Percentiles rank a stretch among this genome's conserved stretches.
These are phyloP conservation scores for Melinopterus prodromus DNA, from an alignment of 2,888 invertebrate species.

Conservation along the genomic window DNA sequence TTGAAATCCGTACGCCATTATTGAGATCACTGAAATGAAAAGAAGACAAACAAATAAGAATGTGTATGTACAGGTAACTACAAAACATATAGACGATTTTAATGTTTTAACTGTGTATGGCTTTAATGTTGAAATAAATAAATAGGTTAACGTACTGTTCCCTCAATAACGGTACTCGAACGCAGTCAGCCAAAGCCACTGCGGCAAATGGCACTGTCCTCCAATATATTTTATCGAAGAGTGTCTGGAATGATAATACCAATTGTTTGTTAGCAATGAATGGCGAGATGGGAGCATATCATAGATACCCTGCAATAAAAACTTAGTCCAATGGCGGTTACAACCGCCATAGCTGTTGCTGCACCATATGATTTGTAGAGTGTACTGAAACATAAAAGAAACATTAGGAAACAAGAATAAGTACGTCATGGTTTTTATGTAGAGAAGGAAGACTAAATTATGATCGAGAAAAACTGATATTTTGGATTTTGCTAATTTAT, in stretches of 20 bases:
- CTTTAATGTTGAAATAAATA: constrained; percentile 68
- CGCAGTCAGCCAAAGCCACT: constrained; percentile 95
- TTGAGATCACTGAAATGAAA: constrained; percentile 52
- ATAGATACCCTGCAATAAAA: constrained; percentile 72
- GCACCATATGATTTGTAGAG: constrained; percentile 85
- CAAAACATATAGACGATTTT: too few species aligned
- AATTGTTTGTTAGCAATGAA: background rate
- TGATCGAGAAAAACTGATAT: too few species aligned
- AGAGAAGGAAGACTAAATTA: too few species aligned
- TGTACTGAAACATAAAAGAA: constrained; percentile 65
- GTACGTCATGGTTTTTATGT: too few species aligned
- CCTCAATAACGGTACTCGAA: constrained; percentile 99
- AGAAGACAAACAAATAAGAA: constrained; percentile 53
- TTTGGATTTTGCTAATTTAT: too few species aligned
- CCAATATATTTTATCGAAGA: constrained; percentile 76
- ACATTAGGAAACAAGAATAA: too few species aligned
- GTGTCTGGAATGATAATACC: constrained; percentile 61
- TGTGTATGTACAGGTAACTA: too few species aligned
- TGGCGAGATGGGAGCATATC: background rate
- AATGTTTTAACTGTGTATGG: too few species aligned
- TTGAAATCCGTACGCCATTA: constrained; percentile 81
- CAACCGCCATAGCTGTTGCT: constrained; percentile 93
- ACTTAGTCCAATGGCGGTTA: constrained; percentile 91
- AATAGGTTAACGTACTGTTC: constrained; percentile 68
- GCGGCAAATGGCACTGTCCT: constrained; percentile 95